These are phyloP conservation scores for Anarrhichthys ocellatus DNA, from an alignment of 2,113 vertebrate species.

Conservation along the genomic window DNA sequence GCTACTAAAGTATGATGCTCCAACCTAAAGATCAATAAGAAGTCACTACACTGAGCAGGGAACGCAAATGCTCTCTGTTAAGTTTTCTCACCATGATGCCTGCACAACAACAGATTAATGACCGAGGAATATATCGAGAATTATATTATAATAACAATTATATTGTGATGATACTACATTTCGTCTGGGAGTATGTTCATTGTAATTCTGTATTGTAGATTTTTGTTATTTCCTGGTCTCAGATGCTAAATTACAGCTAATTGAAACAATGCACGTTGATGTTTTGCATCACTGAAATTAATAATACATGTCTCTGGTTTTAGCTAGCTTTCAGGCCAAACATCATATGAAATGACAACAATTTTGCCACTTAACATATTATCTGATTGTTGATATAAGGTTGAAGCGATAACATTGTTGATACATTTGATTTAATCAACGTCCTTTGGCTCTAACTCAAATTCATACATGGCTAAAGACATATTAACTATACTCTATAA, in stretches of 20 bases:
- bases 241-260: not conserved
- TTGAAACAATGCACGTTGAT: not conserved
- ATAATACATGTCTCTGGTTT: not conserved
- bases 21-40: constrained; percentile 36
- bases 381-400: not conserved
- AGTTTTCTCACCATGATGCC: not conserved
- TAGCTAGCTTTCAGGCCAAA: not conserved
- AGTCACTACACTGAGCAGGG: not conserved
- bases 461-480: not conserved
- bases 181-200: not conserved
- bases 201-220: not conserved
- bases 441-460: not conserved
- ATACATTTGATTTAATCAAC: not conserved
- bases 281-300: not conserved
- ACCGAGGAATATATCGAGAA: constrained; percentile 7
- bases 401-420: not conserved
- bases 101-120: not conserved
- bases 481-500: not conserved
- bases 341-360: not conserved
- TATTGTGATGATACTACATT: not conserved
- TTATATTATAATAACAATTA: constrained; percentile 9
- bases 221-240: not conserved
- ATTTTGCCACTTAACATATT: not conserved
- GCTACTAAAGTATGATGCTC: constrained; percentile 38
- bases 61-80: constrained; percentile 7